A percentile compares a stretch with the other conserved stretches of the same genome.
Evolutionary conservation across 2,113 vertebrate species (phyloP).

Genomic region (Clupea harengus): DNA sequence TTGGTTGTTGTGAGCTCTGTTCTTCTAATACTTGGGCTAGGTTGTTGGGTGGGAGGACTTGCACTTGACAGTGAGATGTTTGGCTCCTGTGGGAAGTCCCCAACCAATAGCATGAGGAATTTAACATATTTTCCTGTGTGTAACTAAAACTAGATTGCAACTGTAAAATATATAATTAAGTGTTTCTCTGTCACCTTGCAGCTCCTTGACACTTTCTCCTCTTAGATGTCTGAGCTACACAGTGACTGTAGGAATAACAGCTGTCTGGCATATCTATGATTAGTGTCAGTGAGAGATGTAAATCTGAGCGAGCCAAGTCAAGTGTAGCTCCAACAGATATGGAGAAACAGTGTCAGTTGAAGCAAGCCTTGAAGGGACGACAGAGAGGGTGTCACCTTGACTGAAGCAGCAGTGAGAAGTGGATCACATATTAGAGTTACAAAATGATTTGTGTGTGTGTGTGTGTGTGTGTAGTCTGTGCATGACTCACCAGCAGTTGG

Average conservation of each 20-base stretch:
- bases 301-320: neutral
- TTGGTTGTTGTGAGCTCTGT: too few relatives aligned
- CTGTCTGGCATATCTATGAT: neutral
- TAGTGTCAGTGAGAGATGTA: neutral
- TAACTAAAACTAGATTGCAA: too few relatives aligned
- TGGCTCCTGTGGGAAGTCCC: too few relatives aligned
- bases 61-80: too few relatives aligned
- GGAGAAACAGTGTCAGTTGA: neutral
- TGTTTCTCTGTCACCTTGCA: neutral
- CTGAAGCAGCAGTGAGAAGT: neutral
- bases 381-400: neutral
- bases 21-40: too few relatives aligned
- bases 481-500: slow-evolving; percentile 74
- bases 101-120: too few relatives aligned
- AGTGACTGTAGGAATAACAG: neutral
- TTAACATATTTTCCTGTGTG: too few relatives aligned
- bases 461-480: neutral
- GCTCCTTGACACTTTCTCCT: neutral
- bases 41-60: too few relatives aligned
- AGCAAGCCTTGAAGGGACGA: neutral
- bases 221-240: neutral
- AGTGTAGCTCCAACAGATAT: neutral
- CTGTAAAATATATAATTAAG: neutral
- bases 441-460: neutral
- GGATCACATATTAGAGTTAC: neutral